Conservation (phyloP, 2,888 invertebrate species). For the Parelbella ahira region DNA sequence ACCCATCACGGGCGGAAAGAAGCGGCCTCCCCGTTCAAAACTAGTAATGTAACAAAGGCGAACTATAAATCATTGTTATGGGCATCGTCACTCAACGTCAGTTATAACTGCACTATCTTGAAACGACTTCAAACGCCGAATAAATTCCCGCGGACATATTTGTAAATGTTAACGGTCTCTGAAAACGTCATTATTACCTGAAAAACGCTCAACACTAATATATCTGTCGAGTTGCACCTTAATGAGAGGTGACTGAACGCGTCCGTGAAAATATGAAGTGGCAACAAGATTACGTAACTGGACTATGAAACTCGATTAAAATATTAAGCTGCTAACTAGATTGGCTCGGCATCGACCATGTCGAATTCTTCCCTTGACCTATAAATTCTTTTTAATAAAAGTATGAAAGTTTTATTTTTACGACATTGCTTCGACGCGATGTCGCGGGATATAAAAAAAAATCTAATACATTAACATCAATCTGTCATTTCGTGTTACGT, state of each 20-base stretch:
- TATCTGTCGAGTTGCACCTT: constrained; percentile 46
- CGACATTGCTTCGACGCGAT: constrained; percentile 16
- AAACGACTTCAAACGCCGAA: constrained; percentile 43
- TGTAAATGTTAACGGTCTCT: constrained; percentile 33
- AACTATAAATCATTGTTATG: constrained; percentile 18
- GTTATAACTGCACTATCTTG: constrained; percentile 32
- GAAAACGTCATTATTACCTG: constrained; percentile 36
- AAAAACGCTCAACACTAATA: constrained; percentile 46
- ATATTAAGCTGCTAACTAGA: constrained; percentile 23
- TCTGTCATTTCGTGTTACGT: constrained; percentile 37
- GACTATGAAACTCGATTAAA: constrained; percentile 17
- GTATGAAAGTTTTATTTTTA: constrained; percentile 25
- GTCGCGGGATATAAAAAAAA: constrained; percentile 19
- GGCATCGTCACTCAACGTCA: constrained; percentile 19
- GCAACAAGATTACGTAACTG: constrained; percentile 30
- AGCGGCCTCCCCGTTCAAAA: constrained; percentile 11
- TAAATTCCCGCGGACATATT: constrained; percentile 41
- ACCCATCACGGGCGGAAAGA: constrained; percentile 20
- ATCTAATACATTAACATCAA: constrained; percentile 30
- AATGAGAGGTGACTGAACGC: constrained; percentile 17
- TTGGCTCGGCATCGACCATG: constrained; percentile 21
- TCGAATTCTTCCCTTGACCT: constrained; percentile 26
- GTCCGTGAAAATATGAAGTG: constrained; percentile 48
- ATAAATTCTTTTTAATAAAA: constrained; percentile 23
- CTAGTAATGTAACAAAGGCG: constrained; percentile 13